Conservation (phyloP, 2,113 vertebrate species). For the Raja brachyura region DNA sequence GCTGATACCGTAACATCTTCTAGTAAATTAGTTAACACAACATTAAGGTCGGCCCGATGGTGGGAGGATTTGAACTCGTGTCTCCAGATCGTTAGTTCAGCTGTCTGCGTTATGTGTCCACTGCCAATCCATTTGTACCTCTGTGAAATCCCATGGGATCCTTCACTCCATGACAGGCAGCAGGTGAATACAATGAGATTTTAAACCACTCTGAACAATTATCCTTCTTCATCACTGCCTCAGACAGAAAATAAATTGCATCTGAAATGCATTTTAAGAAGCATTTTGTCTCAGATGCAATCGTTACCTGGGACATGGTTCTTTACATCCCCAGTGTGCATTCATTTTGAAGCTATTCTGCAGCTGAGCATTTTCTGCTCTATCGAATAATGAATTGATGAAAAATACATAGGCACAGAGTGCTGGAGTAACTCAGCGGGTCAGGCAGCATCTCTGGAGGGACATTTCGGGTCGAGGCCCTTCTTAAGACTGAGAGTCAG, state of each 20-base stretch:
- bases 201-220: neutral
- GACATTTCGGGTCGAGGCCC: no score
- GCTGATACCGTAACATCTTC: no score
- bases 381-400: neutral
- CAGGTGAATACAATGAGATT: neutral
- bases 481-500: no score
- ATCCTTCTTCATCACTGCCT: neutral
- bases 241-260: neutral
- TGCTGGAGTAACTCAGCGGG: no score
- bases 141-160: neutral
- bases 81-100: no score
- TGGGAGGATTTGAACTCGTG: no score
- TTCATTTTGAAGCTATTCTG: neutral
- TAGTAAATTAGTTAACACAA: no score
- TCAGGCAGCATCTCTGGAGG: no score
- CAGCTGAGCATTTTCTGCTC: neutral
- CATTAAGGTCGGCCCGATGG: no score
- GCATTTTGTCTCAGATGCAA: neutral
- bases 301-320: neutral
- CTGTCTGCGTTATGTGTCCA: no score
- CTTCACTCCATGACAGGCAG: neutral
- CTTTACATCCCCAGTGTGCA: neutral
- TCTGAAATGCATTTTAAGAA: neutral
- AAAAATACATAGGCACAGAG: neutral
- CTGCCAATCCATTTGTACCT: no score